Evolutionary conservation across 2,888 invertebrate species (phyloP).

Genomic region (Dynastes maya): DNA sequence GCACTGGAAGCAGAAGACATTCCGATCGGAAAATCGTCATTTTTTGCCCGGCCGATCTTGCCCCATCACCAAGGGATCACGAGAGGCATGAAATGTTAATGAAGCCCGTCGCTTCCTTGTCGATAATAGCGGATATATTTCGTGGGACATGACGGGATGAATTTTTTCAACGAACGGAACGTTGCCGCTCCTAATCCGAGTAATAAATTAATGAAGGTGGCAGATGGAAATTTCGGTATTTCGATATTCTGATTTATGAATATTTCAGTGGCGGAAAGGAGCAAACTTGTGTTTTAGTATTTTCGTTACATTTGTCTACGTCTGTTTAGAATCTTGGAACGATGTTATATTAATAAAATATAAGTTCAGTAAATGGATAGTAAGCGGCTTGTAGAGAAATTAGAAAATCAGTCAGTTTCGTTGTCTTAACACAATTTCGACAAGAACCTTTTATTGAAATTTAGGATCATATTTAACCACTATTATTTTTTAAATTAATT

Average conservation of each 20-base stretch:
- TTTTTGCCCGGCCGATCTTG: not conserved
- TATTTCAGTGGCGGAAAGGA: not conserved
- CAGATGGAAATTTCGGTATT: conserved; percentile 11
- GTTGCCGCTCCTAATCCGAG: not conserved
- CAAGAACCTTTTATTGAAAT: not conserved
- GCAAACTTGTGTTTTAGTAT: not conserved
- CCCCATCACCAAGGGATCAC: not conserved
- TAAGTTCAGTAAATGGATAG: not conserved
- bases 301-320: not conserved
- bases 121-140: conserved; percentile 3
- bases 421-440: not conserved
- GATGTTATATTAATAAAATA: not conserved
- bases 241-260: conserved; percentile 7
- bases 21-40: conserved; percentile 4
- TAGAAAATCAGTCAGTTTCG: not conserved
- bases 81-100: not conserved
- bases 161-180: not conserved
- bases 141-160: not conserved
- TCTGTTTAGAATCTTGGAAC: not conserved
- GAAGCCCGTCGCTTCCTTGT: not conserved
- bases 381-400: not conserved
- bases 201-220: conserved; percentile 12
- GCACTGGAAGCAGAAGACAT: not conserved
- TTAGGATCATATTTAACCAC: too few relatives aligned
- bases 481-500: too few relatives aligned